These are phyloP conservation scores for Dryobates pubescens DNA, from an alignment of 2,797 vertebrate genomes.

Conservation along the genomic window DNA sequence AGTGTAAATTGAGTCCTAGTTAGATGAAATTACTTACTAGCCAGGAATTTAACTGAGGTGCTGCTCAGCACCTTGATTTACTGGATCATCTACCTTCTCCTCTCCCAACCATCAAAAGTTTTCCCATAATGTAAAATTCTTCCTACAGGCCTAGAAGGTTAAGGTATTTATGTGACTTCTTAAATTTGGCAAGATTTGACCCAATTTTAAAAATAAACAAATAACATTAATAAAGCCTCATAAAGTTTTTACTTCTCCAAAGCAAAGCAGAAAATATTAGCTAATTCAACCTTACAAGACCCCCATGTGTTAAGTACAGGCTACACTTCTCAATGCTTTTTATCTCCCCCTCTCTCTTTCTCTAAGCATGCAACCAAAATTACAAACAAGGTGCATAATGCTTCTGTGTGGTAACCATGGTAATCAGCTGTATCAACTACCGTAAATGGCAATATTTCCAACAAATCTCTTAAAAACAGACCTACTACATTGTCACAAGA, in stretches of 20 bases:
- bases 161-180: slow-evolving; percentile 16
- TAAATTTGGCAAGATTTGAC: slow-evolving; percentile 16
- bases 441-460: slow-evolving; percentile 58
- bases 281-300: slow-evolving; percentile 65
- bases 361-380: slow-evolving; percentile 61
- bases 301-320: slow-evolving; percentile 52
- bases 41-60: background rate
- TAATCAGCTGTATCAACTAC: slow-evolving; percentile 74
- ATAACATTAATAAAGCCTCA: slow-evolving; percentile 8
- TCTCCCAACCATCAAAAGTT: slow-evolving; percentile 12
- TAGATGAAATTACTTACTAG: background rate
- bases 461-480: slow-evolving; percentile 38
- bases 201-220: background rate
- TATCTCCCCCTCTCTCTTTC: slow-evolving; percentile 33
- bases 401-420: slow-evolving; percentile 79
- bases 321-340: slow-evolving; percentile 44
- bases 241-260: slow-evolving; percentile 37
- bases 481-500: background rate
- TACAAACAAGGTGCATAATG: slow-evolving; percentile 69
- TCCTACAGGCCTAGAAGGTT: slow-evolving; percentile 21
- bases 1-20: background rate
- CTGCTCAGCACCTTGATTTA: background rate
- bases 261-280: slow-evolving; percentile 57
- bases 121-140: slow-evolving; percentile 2
- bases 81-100: background rate